Evolutionary conservation across 2,113 vertebrate genomes (phyloP).

Genomic region (Gymnogyps californianus): DNA sequence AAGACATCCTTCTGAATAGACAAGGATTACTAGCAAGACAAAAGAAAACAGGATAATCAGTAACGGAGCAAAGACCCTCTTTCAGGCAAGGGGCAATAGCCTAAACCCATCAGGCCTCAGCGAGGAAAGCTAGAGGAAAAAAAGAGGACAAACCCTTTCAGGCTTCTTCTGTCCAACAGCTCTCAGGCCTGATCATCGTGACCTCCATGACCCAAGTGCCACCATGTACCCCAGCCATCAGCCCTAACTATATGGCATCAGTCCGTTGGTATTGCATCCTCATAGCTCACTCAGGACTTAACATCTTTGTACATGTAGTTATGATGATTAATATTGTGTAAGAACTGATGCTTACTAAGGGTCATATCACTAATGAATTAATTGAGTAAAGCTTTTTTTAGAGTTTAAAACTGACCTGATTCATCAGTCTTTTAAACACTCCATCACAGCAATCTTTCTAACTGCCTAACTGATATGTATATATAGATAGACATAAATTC

Average conservation of each 20-base stretch:
- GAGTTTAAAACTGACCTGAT: not conserved
- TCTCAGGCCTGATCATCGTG: not conserved
- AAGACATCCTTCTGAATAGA: not conserved
- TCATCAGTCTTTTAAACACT: not conserved
- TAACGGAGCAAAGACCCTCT: not conserved
- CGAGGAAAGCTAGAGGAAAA: not conserved
- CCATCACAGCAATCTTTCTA: not conserved
- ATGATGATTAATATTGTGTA: not conserved
- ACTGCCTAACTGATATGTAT: not conserved
- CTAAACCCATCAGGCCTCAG: not conserved
- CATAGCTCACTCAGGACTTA: not conserved
- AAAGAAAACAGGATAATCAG: not conserved
- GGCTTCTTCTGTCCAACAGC: not conserved
- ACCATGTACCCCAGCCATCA: not conserved
- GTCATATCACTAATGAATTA: not conserved
- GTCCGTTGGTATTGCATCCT: not conserved
- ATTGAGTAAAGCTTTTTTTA: not conserved
- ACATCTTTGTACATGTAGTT: not conserved
- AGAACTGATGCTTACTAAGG: not conserved
- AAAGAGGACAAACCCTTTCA: not conserved
- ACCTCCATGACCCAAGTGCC: not conserved
- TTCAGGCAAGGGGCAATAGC: not conserved
- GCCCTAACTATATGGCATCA: not conserved
- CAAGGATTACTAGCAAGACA: not conserved
- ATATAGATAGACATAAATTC: not conserved